Evolutionary conservation across 1,140 invertebrate species (phyloP).

Genomic region (Anthonomus grandis): DNA sequence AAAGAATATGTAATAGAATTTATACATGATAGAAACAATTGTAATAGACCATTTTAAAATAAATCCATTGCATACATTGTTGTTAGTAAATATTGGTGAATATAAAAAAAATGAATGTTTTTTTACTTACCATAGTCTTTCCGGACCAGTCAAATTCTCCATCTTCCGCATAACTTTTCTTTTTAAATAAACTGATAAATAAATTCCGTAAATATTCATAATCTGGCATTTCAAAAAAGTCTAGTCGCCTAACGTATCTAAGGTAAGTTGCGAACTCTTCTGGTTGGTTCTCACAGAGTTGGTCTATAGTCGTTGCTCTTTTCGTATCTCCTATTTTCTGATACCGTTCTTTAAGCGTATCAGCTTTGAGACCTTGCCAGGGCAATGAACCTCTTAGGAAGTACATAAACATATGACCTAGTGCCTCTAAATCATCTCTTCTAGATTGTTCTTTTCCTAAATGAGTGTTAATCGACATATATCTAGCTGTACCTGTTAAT

Average conservation of each 20-base stretch:
- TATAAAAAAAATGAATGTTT: conserved; percentile 12
- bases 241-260: conserved; percentile 92
- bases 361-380: conserved; percentile 99
- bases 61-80: no score
- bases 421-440: conserved; percentile 96
- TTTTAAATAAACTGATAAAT: conserved; percentile 93
- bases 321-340: conserved; percentile 99
- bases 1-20: no score
- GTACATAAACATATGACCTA: conserved; percentile 99
- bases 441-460: conserved; percentile 99
- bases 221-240: conserved; percentile 99
- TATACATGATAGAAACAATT: conserved; percentile 3
- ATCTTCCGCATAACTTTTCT: conserved; percentile 89
- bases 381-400: conserved; percentile 97
- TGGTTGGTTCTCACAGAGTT: conserved; percentile 96
- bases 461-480: conserved; percentile 99
- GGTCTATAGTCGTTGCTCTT: conserved; percentile 94
- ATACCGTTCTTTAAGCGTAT: conserved; percentile 98
- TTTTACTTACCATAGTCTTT: conserved; percentile 84
- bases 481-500: conserved; percentile 94
- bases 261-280: conserved; percentile 97
- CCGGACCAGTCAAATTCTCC: conserved; percentile 98
- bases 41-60: neutral
- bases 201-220: conserved; percentile 97
- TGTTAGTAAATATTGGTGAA: no score